phyloP scores from a whole-genome alignment of 2,113 vertebrate species.

The Merops nubicus region DNA sequence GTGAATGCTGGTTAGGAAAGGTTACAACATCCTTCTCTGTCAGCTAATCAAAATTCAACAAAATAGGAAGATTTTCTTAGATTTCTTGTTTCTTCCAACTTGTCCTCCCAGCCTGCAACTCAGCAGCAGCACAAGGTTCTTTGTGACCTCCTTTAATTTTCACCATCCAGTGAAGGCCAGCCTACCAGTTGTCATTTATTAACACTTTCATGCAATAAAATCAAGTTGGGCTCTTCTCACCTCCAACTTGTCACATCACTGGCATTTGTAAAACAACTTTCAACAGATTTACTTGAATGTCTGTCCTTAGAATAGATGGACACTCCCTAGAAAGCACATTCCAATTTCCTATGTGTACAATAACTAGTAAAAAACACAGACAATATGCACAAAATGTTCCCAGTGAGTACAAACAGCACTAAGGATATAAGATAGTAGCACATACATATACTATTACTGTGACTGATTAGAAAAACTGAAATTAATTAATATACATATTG shows the following conservation, averaged over 20 bases:
- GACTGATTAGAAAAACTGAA: not conserved
- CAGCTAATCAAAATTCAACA: not conserved
- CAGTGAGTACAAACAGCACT: not conserved
- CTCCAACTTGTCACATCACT: not conserved
- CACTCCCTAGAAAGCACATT: not conserved
- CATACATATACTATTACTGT: not conserved
- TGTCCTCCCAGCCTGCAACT: not conserved
- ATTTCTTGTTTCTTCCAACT: not conserved
- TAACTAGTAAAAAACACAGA: not conserved
- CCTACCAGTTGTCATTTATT: not conserved
- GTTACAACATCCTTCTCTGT: not conserved
- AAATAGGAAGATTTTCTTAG: not conserved
- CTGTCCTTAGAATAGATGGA: not conserved
- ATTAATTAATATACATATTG: not conserved
- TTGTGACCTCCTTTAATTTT: not conserved
- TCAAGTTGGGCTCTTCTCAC: not conserved
- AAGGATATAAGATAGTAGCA: not conserved
- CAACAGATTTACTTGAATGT: not conserved
- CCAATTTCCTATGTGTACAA: not conserved
- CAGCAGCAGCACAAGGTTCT: not conserved
- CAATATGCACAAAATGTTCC: not conserved
- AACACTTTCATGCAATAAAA: not conserved
- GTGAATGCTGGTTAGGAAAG: not conserved
- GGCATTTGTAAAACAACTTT: not conserved
- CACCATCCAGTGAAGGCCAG: rapidly evolving